phyloP scores from a whole-genome alignment of 2,797 vertebrate species.

The Sebastes wilsoni region DNA sequence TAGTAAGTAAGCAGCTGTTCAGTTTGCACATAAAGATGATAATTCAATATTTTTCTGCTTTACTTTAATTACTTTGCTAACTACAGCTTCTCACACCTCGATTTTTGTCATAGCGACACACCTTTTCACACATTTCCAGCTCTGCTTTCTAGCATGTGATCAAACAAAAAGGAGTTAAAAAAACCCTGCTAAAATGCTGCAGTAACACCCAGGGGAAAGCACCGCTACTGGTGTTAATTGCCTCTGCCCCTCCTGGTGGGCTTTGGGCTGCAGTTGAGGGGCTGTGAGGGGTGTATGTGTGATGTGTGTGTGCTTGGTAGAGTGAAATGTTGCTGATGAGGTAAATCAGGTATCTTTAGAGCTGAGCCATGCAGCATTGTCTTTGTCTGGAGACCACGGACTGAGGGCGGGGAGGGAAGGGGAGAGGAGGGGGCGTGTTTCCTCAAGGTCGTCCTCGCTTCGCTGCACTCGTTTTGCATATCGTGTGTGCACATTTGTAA shows the following conservation, averaged over 20 bases:
- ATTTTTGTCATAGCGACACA: neutral
- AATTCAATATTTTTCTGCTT: neutral
- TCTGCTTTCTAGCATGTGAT: neutral
- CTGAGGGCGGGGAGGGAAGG: conserved; percentile 33
- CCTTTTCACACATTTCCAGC: conserved; percentile 7
- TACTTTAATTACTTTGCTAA: neutral
- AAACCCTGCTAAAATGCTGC: conserved; percentile 43
- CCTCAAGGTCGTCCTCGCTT: conserved; percentile 71
- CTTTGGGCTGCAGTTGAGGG: conserved; percentile 21
- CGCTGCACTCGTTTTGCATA: conserved; percentile 38
- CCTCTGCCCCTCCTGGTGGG: conserved; percentile 38
- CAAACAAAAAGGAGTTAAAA: neutral
- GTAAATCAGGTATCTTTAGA: conserved; percentile 56
- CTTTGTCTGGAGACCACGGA: conserved; percentile 71
- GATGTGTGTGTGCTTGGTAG: conserved; percentile 2
- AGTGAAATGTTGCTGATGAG: conserved; percentile 65
- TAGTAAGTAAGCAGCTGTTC: neutral
- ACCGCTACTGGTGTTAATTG: conserved; percentile 56
- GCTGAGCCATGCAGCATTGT: conserved; percentile 65
- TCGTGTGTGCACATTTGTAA: neutral
- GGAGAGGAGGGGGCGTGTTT: conserved; percentile 36
- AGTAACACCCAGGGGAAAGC: conserved; percentile 30
- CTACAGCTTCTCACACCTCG: neutral
- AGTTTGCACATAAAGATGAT: neutral
- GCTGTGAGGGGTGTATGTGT: neutral